These are phyloP conservation scores for Fragum whitleyi DNA, from an alignment of 2,888 invertebrate species.

Conservation along the genomic window DNA sequence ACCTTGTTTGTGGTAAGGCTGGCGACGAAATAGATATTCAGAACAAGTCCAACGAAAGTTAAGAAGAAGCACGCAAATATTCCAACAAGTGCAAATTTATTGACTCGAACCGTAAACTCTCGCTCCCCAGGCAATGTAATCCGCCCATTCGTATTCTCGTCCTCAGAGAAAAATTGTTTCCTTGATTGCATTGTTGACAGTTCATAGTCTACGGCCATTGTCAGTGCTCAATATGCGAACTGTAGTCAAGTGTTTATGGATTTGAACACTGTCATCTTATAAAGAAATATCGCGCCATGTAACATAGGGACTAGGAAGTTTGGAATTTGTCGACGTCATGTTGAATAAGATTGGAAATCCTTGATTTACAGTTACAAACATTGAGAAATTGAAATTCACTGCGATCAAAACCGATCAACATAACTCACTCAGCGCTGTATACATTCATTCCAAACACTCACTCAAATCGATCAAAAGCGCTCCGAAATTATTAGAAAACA, in stretches of 20 bases:
- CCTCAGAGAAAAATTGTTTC: background rate
- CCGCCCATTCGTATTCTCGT: background rate
- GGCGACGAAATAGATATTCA: background rate
- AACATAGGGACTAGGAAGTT: no score
- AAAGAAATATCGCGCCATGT: no score
- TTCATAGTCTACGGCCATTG: background rate
- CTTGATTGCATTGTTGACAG: background rate
- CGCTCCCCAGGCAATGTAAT: background rate
- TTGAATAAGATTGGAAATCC: no score
- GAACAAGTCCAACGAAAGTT: background rate
- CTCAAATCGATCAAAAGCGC: no score
- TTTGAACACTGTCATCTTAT: background rate
- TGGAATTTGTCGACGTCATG: no score
- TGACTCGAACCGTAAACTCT: slow-evolving; percentile 10
- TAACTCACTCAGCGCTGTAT: no score
- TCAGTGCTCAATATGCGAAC: background rate
- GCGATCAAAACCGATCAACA: no score
- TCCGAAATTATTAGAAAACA: no score
- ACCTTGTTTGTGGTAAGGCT: background rate
- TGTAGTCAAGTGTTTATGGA: background rate
- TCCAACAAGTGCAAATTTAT: background rate
- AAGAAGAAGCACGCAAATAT: background rate
- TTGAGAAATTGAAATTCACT: no score
- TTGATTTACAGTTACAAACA: no score
- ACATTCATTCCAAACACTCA: no score